A percentile compares a stretch with the other conserved stretches of the same genome.
These are phyloP conservation scores for Stegodyphus mimosarum DNA, from an alignment of 1,140 invertebrate genomes.

Conservation along the genomic window DNA sequence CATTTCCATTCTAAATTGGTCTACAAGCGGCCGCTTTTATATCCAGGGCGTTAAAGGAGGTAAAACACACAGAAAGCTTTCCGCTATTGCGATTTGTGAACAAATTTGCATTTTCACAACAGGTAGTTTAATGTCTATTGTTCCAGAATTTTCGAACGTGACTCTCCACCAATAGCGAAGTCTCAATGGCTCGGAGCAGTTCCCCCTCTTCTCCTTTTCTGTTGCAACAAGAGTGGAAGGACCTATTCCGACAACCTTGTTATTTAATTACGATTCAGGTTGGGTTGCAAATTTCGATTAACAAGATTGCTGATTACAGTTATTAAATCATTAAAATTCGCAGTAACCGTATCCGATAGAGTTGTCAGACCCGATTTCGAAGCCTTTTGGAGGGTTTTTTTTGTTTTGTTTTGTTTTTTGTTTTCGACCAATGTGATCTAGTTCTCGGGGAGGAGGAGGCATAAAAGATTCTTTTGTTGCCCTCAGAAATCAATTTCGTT, in stretches of 20 bases:
- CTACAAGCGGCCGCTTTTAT: too few species aligned
- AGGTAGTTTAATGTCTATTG: slow-evolving; percentile 1
- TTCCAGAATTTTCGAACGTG: background rate
- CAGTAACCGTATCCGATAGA: background rate
- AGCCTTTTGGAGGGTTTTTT: background rate
- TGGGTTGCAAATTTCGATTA: slow-evolving; percentile 11
- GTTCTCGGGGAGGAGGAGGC: too few species aligned
- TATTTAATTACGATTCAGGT: slow-evolving; percentile 15
- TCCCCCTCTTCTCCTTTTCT: too few species aligned
- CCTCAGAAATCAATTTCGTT: background rate
- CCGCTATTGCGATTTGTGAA: too few species aligned
- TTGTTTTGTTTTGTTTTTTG: too few species aligned
- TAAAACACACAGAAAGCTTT: background rate
- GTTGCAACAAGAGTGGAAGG: background rate
- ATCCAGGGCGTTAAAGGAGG: too few species aligned
- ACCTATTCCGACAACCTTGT: slow-evolving; percentile 11
- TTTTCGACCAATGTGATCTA: too few species aligned
- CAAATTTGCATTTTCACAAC: slow-evolving; percentile 7
- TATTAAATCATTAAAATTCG: slow-evolving; percentile 33
- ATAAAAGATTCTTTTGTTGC: background rate
- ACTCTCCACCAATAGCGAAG: background rate
- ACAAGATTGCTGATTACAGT: slow-evolving; percentile 17
- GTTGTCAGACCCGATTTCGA: background rate
- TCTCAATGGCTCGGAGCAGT: too few species aligned
- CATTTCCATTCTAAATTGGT: too few species aligned